A percentile compares a stretch with the other conserved stretches of the same genome.
phyloP scores from a whole-genome alignment of 1,140 invertebrate genomes.

The Heliothis subflexa region DNA sequence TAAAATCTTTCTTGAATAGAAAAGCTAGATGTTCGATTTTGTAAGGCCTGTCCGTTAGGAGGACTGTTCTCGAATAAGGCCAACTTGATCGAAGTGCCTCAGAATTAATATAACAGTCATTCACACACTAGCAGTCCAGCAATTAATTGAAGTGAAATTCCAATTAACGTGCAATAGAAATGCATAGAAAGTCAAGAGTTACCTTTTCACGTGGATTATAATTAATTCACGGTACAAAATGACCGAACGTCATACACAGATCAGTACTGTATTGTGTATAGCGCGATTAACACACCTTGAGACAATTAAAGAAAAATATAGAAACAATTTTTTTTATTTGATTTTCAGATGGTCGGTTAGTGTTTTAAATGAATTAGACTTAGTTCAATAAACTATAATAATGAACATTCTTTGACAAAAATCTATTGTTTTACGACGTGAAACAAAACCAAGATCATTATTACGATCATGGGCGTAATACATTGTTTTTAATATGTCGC shows the following conservation, averaged over 20 bases:
- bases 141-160: slow-evolving; percentile 34
- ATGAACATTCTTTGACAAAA: background rate
- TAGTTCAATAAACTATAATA: background rate
- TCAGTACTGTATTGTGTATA: slow-evolving; percentile 8
- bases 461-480: background rate
- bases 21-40: too few relatives aligned
- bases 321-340: background rate
- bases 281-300: slow-evolving; percentile 3
- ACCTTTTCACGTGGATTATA: slow-evolving; percentile 18
- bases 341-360: background rate
- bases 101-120: background rate
- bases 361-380: background rate
- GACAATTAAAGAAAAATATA: background rate
- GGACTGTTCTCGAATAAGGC: background rate
- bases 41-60: too few relatives aligned
- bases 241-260: slow-evolving; percentile 32
- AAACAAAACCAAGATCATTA: background rate
- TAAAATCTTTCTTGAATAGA: too few relatives aligned
- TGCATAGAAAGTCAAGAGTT: slow-evolving; percentile 12
- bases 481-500: slow-evolving; percentile 3
- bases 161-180: slow-evolving; percentile 21
- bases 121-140: slow-evolving; percentile 5
- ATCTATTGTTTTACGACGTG: background rate
- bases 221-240: slow-evolving; percentile 32
- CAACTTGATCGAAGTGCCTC: background rate